These are phyloP conservation scores for Macroglossus sobrinus DNA, from an alignment of 2,113 vertebrate species.

Conservation along the genomic window DNA sequence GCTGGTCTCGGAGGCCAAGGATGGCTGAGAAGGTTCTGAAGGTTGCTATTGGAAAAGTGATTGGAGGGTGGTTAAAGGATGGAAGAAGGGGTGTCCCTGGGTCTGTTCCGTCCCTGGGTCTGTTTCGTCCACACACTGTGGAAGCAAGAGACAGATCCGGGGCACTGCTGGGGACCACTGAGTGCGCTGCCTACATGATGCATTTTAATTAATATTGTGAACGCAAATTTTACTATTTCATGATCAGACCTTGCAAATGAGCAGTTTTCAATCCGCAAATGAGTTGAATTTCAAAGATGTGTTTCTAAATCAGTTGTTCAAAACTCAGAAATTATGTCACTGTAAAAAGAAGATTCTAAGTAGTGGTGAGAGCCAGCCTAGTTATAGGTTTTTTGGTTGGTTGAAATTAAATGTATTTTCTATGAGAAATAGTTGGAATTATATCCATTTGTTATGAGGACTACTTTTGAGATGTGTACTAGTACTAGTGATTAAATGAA, in stretches of 20 bases:
- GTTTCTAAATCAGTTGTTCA: neutral
- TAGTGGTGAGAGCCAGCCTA: neutral
- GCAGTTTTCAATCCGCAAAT: neutral
- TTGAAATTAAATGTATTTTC: neutral
- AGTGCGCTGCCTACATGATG: no score
- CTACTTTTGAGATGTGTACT: neutral
- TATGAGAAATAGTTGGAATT: neutral
- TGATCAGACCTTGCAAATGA: neutral
- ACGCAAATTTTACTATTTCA: neutral
- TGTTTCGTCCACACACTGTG: no score
- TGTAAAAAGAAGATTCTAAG: neutral
- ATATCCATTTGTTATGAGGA: neutral
- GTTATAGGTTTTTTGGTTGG: neutral
- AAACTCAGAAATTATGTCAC: neutral
- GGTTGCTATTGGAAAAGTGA: no score
- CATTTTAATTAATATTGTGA: neutral
- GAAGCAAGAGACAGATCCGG: no score
- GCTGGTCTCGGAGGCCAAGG: no score
- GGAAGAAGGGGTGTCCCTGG: no score
- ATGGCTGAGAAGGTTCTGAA: no score
- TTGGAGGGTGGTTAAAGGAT: no score
- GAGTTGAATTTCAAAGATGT: neutral
- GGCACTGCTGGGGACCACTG: no score
- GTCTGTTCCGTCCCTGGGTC: no score
- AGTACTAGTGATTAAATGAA: neutral